Evolutionary conservation across 2,888 invertebrate genomes (phyloP).

Genomic region (Ornithoptera alexandrae): DNA sequence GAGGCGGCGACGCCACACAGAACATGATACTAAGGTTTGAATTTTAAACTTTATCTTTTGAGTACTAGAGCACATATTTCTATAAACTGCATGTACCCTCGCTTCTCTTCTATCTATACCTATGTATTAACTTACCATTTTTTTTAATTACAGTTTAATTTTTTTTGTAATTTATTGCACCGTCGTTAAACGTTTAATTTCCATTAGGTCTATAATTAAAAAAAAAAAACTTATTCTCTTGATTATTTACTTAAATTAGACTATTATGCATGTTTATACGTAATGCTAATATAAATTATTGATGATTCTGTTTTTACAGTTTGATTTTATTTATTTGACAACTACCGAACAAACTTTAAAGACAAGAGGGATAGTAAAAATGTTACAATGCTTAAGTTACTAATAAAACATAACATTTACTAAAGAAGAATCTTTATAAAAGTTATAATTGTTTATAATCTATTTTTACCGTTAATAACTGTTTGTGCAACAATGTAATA

Average conservation of each 20-base stretch:
- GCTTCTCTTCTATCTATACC: constrained; percentile 27
- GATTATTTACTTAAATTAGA: neutral
- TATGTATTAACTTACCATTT: constrained; percentile 21
- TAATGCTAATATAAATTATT: neutral
- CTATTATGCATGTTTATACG: too few relatives aligned
- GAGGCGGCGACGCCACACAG: constrained; percentile 77
- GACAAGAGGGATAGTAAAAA: too few relatives aligned
- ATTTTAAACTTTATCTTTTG: constrained; percentile 62
- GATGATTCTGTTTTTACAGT: neutral
- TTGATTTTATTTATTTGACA: neutral
- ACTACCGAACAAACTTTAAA: too few relatives aligned
- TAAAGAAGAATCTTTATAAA: neutral
- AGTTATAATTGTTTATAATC: too few relatives aligned
- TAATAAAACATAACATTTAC: neutral
- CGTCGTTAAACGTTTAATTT: constrained; percentile 13
- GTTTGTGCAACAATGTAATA: too few relatives aligned
- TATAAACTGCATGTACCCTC: constrained; percentile 12
- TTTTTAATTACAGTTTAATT: constrained; percentile 21
- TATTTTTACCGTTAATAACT: too few relatives aligned
- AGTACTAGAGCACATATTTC: constrained; percentile 25
- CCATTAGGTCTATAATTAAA: constrained; percentile 1
- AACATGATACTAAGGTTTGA: constrained; percentile 80
- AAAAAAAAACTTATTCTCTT: neutral
- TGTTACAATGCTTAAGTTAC: neutral
- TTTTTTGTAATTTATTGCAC: constrained; percentile 18